phyloP scores from a whole-genome alignment of 1,140 invertebrate genomes.

The Brachionus plicatilis region DNA sequence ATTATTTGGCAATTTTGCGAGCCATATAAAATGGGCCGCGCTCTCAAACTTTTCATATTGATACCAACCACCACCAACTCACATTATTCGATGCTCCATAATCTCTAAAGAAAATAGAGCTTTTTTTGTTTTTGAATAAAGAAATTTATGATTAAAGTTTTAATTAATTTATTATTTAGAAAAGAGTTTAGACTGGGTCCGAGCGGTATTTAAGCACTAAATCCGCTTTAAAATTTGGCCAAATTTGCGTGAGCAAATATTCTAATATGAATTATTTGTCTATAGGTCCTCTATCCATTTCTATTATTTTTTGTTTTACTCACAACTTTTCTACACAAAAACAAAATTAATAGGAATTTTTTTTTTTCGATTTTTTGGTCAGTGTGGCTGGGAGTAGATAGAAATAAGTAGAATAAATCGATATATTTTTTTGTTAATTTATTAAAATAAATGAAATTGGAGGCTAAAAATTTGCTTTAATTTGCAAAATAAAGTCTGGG shows the following conservation, averaged over 20 bases:
- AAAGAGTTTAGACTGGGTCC: background rate
- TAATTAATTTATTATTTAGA: background rate
- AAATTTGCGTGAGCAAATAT: background rate
- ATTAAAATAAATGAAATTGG: no score
- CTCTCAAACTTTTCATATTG: background rate
- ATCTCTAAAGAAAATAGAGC: background rate
- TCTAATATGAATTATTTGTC: background rate
- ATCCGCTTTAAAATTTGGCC: background rate
- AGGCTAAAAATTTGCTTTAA: no score
- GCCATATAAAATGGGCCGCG: background rate
- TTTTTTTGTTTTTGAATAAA: background rate
- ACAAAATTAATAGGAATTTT: no score
- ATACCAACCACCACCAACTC: background rate
- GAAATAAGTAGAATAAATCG: no score
- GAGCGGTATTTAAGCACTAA: background rate
- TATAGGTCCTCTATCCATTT: background rate
- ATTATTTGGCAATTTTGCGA: background rate
- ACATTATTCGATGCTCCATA: background rate
- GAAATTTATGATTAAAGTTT: background rate
- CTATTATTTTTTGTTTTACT: background rate
- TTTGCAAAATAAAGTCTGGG: no score
- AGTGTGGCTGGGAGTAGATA: no score
- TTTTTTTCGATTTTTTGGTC: no score
- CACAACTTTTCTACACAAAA: background rate
- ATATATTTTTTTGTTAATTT: no score